Evolutionary conservation across 92 coral and sea anemone species (phyloP).

Genomic region (Zoanthus sociatus): DNA sequence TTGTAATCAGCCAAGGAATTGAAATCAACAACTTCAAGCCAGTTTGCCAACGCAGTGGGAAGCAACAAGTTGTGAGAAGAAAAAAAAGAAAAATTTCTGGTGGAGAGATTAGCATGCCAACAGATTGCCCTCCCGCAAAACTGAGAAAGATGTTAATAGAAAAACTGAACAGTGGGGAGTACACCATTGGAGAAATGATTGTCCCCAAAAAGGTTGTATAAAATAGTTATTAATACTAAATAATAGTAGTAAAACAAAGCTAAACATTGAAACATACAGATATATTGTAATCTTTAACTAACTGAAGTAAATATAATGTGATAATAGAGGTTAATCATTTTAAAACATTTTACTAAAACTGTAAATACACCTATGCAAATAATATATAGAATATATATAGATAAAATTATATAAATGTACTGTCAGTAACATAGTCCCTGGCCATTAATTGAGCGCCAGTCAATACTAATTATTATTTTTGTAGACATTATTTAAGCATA

Average conservation of each 20-base stretch:
- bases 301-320: not conserved
- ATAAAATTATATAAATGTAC: not conserved
- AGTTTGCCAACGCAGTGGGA: not conserved
- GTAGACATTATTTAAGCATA: too few species aligned
- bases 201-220: too few species aligned
- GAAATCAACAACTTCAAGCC: slow-evolving; percentile 48
- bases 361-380: not conserved
- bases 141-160: too few species aligned
- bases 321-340: not conserved
- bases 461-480: too few species aligned
- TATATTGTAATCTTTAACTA: not conserved
- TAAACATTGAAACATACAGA: not conserved
- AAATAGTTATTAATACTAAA: not conserved
- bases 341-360: not conserved
- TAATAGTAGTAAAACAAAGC: not conserved
- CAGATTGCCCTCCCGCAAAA: too few species aligned
- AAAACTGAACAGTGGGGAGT: too few species aligned
- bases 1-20: slow-evolving; percentile 50
- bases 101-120: not conserved
- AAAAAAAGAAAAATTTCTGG: not conserved
- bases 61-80: slow-evolving; percentile 2
- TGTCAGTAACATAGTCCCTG: not conserved
- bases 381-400: not conserved
- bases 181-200: too few species aligned
- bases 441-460: not conserved